A percentile compares a stretch with the other conserved stretches of the same genome.
Conservation (phyloP, 2,113 vertebrate species). For the Gadus chalcogrammus region DNA sequence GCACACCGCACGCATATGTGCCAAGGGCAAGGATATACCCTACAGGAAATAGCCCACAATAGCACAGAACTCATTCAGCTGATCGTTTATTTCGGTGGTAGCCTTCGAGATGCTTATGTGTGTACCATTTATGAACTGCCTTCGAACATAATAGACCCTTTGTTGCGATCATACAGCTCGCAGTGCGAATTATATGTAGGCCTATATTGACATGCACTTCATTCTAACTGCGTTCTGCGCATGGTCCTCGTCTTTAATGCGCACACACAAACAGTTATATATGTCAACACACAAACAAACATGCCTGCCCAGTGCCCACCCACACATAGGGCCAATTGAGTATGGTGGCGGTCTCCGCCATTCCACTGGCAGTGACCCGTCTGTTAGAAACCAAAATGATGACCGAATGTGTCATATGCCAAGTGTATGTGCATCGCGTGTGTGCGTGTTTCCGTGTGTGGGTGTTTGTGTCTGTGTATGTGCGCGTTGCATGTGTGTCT, state of each 20-base stretch:
- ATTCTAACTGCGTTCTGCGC: neutral
- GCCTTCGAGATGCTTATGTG: neutral
- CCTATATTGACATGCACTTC: neutral
- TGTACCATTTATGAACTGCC: too few species aligned
- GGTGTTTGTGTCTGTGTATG: too few species aligned
- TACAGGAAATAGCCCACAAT: neutral
- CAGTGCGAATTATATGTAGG: neutral
- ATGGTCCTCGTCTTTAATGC: neutral
- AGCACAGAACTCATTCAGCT: neutral
- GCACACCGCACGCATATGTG: neutral
- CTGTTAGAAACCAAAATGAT: neutral
- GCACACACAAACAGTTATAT: neutral
- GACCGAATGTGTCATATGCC: neutral
- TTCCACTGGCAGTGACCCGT: too few species aligned
- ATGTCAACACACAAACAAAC: neutral
- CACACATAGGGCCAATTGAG: neutral
- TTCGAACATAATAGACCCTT: too few species aligned
- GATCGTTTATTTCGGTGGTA: neutral
- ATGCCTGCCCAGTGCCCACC: neutral
- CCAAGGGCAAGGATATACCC: neutral
- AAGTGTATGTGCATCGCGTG: neutral
- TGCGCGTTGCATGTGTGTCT: too few species aligned
- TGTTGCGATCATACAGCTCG: too few species aligned
- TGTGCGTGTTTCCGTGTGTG: neutral
- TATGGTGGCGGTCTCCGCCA: too few species aligned